Percentiles rank a stretch among this genome's conserved stretches.
These are phyloP conservation scores for Tetraodon nigroviridis DNA, from an alignment of 2,113 vertebrate species.

Conservation along the genomic window DNA sequence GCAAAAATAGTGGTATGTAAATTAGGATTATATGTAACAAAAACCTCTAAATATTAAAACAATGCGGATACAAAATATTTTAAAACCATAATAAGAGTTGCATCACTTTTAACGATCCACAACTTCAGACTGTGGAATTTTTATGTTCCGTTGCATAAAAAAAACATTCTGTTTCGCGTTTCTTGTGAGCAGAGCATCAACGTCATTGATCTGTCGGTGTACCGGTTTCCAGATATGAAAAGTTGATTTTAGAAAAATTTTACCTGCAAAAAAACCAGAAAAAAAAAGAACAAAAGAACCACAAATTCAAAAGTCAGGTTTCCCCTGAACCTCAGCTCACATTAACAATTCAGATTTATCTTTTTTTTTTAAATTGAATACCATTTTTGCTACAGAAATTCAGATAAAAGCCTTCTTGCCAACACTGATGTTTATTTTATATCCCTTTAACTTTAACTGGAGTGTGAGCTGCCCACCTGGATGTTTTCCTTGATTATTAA, in stretches of 20 bases:
- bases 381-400: neutral
- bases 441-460: neutral
- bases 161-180: neutral
- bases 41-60: conserved; percentile 33
- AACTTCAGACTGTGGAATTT: neutral
- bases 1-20: conserved; percentile 50
- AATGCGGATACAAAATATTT: conserved; percentile 28
- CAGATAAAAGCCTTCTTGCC: neutral
- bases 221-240: conserved; percentile 14
- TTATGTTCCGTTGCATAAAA: neutral
- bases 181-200: neutral
- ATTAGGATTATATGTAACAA: conserved; percentile 5
- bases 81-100: conserved; percentile 21
- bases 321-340: neutral
- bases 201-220: conserved; percentile 1
- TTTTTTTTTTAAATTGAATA: neutral
- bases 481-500: no score
- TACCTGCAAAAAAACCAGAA: neutral
- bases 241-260: conserved; percentile 1
- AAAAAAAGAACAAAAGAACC: conserved; percentile 1
- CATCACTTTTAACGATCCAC: neutral
- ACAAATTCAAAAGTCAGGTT: neutral
- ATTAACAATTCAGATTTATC: neutral
- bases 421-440: neutral
- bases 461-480: no score